These are phyloP conservation scores for Cynoglossus semilaevis DNA, from an alignment of 2,113 vertebrate genomes.

Conservation along the genomic window DNA sequence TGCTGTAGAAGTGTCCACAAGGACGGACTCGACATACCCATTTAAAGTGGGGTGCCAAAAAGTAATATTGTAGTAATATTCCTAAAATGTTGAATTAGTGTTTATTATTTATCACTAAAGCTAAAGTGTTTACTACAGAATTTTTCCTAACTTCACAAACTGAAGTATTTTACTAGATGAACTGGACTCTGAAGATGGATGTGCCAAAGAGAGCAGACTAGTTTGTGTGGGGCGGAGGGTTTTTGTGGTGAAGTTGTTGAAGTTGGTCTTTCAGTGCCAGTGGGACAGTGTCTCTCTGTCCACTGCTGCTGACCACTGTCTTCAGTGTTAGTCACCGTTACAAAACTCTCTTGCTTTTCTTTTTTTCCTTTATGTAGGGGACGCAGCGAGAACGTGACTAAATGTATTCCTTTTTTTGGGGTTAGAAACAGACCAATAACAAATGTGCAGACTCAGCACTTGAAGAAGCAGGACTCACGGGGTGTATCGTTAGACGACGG, in stretches of 20 bases:
- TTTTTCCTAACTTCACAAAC: too few relatives aligned
- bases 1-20: too few relatives aligned
- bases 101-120: too few relatives aligned
- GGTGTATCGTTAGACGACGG: slow-evolving; percentile 22
- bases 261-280: slow-evolving; percentile 30
- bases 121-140: too few relatives aligned
- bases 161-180: too few relatives aligned
- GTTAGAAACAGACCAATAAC: slow-evolving; percentile 14
- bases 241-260: slow-evolving; percentile 5
- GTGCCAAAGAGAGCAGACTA: slow-evolving; percentile 26
- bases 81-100: too few relatives aligned
- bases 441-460: slow-evolving; percentile 31
- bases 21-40: too few relatives aligned
- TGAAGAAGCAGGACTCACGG: slow-evolving; percentile 19
- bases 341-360: slow-evolving; percentile 15
- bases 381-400: slow-evolving; percentile 32
- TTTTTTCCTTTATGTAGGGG: slow-evolving; percentile 23
- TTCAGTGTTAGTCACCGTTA: slow-evolving; percentile 42
- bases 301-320: slow-evolving; percentile 48
- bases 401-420: slow-evolving; percentile 36
- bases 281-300: slow-evolving; percentile 36
- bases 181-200: slow-evolving; percentile 18
- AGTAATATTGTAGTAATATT: too few relatives aligned
- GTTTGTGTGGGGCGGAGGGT: slow-evolving; percentile 15
- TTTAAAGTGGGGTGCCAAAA: too few relatives aligned